Percentiles rank a stretch among this genome's conserved stretches.
These are phyloP conservation scores for Apamea monoglypha DNA, from an alignment of 2,888 invertebrate genomes.

Conservation along the genomic window DNA sequence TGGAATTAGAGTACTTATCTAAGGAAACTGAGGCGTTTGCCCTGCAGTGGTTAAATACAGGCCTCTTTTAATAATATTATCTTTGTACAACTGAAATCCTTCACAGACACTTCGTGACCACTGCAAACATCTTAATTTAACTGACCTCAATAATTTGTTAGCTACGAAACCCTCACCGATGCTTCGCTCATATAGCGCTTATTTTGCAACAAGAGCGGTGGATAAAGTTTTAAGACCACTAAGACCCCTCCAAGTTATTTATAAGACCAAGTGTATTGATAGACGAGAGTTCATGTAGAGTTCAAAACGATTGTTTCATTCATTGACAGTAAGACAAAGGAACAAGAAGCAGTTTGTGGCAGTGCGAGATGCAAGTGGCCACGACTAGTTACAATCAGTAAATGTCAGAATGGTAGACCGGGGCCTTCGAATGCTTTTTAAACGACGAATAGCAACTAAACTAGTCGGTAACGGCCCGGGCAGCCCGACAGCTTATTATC, in stretches of 20 bases:
- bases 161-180: constrained; percentile 33
- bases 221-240: constrained; percentile 18
- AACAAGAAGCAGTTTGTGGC: constrained; percentile 38
- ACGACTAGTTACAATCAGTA: constrained; percentile 61
- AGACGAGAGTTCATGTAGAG: constrained; percentile 35
- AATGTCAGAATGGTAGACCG: constrained; percentile 64
- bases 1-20: not conserved
- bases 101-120: constrained; percentile 31
- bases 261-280: constrained; percentile 28
- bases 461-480: constrained; percentile 41
- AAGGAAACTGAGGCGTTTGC: not conserved
- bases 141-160: constrained; percentile 53
- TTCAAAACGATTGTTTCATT: constrained; percentile 47
- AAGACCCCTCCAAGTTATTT: constrained; percentile 12
- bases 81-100: constrained; percentile 20
- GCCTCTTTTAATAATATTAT: not conserved
- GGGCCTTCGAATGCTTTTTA: constrained; percentile 53
- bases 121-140: constrained; percentile 48
- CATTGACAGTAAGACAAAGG: constrained; percentile 46
- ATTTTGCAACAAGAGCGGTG: constrained; percentile 13
- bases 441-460: constrained; percentile 35
- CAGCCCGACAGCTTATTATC: constrained; percentile 43
- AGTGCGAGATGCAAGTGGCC: constrained; percentile 40
- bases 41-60: not conserved
- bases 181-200: constrained; percentile 17